These are phyloP conservation scores for Cydia strobilella DNA, from an alignment of 1,140 invertebrate genomes.

Conservation along the genomic window DNA sequence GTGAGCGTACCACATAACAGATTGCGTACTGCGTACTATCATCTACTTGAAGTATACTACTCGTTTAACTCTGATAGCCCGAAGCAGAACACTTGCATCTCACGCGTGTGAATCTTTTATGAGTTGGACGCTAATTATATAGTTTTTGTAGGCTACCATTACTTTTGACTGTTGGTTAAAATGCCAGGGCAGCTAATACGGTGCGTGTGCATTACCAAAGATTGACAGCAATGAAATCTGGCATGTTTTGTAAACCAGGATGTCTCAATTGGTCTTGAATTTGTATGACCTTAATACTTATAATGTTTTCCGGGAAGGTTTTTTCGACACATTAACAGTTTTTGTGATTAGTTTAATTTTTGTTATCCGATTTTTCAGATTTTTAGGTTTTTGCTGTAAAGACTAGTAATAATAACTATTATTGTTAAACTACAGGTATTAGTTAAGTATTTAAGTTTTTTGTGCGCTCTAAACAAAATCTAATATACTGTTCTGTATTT, in stretches of 20 bases:
- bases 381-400: too few species aligned
- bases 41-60: not conserved
- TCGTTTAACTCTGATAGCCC: constrained; percentile 9
- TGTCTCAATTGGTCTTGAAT: not conserved
- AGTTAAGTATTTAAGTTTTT: too few species aligned
- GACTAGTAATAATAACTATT: too few species aligned
- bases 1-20: too few species aligned
- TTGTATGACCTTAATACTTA: constrained; percentile 1
- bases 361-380: too few species aligned
- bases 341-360: too few species aligned
- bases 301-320: not conserved
- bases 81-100: not conserved
- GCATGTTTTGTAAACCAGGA: constrained; percentile 9
- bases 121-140: not conserved
- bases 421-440: too few species aligned
- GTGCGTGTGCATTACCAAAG: constrained; percentile 2
- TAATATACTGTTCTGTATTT: too few species aligned
- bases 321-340: not conserved
- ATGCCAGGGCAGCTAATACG: constrained; percentile 5
- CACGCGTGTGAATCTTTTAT: not conserved
- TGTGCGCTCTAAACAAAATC: too few species aligned
- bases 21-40: too few species aligned
- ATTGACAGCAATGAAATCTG: not conserved
- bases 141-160: constrained; percentile 11
- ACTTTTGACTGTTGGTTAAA: constrained; percentile 6